phyloP scores from a whole-genome alignment of 2,797 vertebrate species.

The Crax fasciolata region DNA sequence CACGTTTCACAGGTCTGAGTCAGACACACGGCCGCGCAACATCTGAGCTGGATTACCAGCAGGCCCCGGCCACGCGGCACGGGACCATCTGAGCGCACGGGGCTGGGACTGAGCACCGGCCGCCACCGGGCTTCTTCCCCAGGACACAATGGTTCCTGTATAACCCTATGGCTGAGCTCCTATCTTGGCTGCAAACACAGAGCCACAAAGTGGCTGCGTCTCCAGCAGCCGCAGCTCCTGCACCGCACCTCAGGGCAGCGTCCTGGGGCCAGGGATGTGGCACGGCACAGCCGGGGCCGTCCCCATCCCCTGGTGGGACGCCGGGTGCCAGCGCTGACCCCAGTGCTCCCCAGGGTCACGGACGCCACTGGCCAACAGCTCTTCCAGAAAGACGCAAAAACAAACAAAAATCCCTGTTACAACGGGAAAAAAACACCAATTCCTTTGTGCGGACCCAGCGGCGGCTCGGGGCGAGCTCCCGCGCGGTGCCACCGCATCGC shows the following conservation, averaged over 20 bases:
- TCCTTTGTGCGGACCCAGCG: background rate
- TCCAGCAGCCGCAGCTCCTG: slow-evolving; percentile 53
- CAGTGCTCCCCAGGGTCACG: background rate
- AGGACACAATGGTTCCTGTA: slow-evolving; percentile 53
- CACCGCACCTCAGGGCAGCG: slow-evolving; percentile 64
- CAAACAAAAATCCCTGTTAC: background rate
- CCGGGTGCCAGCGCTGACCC: background rate
- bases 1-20: slow-evolving; percentile 67
- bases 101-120: too few relatives aligned
- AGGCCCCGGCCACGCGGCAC: slow-evolving; percentile 36
- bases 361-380: background rate
- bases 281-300: background rate
- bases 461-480: background rate
- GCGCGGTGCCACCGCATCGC: background rate
- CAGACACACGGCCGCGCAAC: slow-evolving; percentile 69
- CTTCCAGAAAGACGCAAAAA: background rate
- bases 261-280: background rate
- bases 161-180: slow-evolving; percentile 33
- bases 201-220: slow-evolving; percentile 44
- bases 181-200: slow-evolving; percentile 63
- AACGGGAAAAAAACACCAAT: background rate
- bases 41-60: slow-evolving; percentile 74
- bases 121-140: background rate
- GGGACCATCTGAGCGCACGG: too few relatives aligned
- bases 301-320: background rate